phyloP scores from a whole-genome alignment of 2,888 invertebrate genomes.

The Antheraea assamensis region DNA sequence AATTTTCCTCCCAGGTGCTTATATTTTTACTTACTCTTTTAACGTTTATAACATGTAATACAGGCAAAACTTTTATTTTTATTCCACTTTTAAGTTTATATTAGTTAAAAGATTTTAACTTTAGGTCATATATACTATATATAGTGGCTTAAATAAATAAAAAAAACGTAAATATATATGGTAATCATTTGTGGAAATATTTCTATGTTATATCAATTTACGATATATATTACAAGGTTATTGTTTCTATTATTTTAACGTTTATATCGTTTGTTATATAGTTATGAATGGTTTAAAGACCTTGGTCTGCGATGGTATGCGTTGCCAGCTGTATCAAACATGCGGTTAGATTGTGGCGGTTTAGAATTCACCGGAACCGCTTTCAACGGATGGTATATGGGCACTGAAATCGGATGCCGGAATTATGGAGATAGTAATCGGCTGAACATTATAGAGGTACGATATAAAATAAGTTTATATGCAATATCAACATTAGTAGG shows the following conservation, averaged over 20 bases:
- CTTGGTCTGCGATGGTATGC: constrained; percentile 95
- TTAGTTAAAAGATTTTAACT: neutral
- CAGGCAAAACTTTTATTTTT: neutral
- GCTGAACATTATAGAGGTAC: constrained; percentile 93
- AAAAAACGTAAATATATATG: neutral
- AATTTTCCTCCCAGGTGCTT: neutral
- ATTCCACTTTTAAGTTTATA: too few species aligned
- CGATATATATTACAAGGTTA: neutral
- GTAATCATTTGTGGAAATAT: too few species aligned
- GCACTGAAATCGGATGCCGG: constrained; percentile 96
- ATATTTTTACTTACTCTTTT: neutral
- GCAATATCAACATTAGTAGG: neutral
- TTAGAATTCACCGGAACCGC: constrained; percentile 95
- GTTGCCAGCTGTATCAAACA: constrained; percentile 92
- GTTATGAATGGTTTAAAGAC: constrained; percentile 94
- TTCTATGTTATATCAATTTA: too few species aligned
- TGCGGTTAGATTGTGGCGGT: constrained; percentile 97
- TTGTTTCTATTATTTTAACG: neutral
- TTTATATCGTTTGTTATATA: constrained; percentile 52
- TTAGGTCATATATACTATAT: neutral
- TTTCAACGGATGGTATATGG: constrained; percentile 99
- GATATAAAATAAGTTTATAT: neutral
- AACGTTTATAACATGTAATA: neutral
- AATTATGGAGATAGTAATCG: constrained; percentile 93
- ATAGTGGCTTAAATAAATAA: neutral